A percentile compares a stretch with the other conserved stretches of the same genome.
These are phyloP conservation scores for Neomorphus geoffroyi DNA, from an alignment of 2,797 vertebrate species.

Conservation along the genomic window DNA sequence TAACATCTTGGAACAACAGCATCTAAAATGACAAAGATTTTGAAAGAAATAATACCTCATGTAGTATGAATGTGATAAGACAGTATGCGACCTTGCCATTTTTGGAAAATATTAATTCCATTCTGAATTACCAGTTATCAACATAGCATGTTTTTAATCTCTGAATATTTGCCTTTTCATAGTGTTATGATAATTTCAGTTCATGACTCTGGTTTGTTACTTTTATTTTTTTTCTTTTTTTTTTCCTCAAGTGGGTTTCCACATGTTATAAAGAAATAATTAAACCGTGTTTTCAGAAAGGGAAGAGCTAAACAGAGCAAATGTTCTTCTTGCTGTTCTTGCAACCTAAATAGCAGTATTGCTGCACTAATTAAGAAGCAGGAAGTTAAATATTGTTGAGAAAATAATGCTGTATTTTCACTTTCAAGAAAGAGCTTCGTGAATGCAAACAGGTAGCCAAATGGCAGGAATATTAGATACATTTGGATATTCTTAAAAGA, in stretches of 20 bases:
- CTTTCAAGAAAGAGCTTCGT: not conserved
- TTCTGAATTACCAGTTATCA: not conserved
- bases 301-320: not conserved
- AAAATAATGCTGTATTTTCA: not conserved
- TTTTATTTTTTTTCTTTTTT: not conserved
- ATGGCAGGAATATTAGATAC: not conserved
- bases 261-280: not conserved
- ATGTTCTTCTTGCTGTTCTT: not conserved
- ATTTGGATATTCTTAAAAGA: not conserved
- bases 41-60: not conserved
- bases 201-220: not conserved
- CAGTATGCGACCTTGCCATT: not conserved
- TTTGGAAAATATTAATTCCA: conserved; percentile 4
- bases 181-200: not conserved
- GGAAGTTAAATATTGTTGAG: not conserved
- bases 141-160: not conserved
- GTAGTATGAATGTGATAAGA: not conserved
- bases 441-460: not conserved
- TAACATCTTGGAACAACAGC: conserved; percentile 14
- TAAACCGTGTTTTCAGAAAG: not conserved
- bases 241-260: not conserved
- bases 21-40: conserved; percentile 1
- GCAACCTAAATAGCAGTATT: not conserved
- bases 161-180: not conserved
- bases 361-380: not conserved